Conservation (phyloP, 1,140 invertebrate genomes). For the Acromyrmex heyeri region DNA sequence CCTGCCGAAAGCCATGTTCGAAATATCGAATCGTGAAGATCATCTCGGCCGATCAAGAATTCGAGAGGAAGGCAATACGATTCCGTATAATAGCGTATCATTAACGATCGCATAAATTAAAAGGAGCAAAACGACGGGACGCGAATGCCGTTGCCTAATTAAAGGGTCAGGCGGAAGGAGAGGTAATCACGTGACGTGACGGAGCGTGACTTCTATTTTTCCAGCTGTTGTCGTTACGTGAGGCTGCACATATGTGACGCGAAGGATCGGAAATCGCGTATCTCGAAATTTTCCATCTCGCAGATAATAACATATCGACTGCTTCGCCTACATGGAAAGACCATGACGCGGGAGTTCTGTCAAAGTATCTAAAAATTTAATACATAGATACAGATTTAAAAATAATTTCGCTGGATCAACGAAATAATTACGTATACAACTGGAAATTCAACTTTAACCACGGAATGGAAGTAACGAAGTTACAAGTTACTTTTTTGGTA, state of each 20-base stretch:
- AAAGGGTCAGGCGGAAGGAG: conserved; percentile 32
- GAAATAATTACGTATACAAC: no score
- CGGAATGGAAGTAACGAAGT: no score
- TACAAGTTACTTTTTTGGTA: no score
- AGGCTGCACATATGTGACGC: conserved; percentile 33
- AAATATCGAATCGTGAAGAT: background rate
- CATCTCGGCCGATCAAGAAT: background rate
- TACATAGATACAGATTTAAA: no score
- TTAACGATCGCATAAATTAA: conserved; percentile 33
- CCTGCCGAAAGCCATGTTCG: background rate
- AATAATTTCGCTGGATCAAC: no score
- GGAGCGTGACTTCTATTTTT: conserved; percentile 46
- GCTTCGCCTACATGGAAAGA: no score
- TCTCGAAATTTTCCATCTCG: background rate
- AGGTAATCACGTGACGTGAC: conserved; percentile 23
- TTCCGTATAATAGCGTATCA: background rate
- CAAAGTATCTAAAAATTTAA: no score
- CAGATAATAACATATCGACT: background rate
- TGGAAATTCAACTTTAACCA: no score
- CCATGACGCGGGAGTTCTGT: no score
- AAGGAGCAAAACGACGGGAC: conserved; percentile 9
- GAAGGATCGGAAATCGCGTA: background rate
- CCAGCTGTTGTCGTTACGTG: conserved; percentile 26
- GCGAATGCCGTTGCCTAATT: conserved; percentile 35
- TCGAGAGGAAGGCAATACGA: background rate